phyloP scores from a whole-genome alignment of 2,888 invertebrate genomes.

The Caenorhabditis drosophilae region DNA sequence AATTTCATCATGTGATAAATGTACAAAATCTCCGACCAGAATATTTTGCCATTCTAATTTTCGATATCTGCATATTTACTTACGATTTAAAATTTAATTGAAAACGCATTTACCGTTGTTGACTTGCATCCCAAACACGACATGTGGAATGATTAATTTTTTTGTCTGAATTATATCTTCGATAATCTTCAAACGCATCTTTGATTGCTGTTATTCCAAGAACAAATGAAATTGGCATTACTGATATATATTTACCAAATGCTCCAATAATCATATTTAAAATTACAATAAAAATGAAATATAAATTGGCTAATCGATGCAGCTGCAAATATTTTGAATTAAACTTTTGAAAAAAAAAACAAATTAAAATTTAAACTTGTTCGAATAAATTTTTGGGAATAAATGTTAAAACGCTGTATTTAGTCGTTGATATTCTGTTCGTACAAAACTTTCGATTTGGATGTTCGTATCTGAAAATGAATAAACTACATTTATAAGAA shows the following conservation, averaged over 20 bases:
- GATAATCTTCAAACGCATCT: conserved; percentile 93
- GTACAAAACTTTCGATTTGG: conserved; percentile 74
- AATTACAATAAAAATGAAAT: conserved; percentile 93
- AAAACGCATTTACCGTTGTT: conserved; percentile 37
- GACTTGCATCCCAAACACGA: conserved; percentile 76
- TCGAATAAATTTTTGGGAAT: conserved; percentile 93
- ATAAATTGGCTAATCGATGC: conserved; percentile 93
- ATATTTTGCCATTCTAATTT: conserved; percentile 88
- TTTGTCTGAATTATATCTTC: conserved; percentile 86
- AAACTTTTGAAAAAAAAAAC: not conserved
- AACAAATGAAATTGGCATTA: conserved; percentile 92
- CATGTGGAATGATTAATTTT: conserved; percentile 91
- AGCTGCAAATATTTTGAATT: conserved; percentile 76
- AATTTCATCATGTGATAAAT: conserved; percentile 92
- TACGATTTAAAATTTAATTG: no score
- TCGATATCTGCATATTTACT: conserved; percentile 70
- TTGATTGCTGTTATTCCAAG: conserved; percentile 92
- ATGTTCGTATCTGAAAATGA: conserved; percentile 51
- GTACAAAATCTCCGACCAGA: conserved; percentile 89
- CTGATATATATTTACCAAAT: conserved; percentile 53
- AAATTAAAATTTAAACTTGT: conserved; percentile 71
- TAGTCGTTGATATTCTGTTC: conserved; percentile 88
- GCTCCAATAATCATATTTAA: conserved; percentile 86
- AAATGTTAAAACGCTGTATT: conserved; percentile 91
- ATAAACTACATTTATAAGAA: no score